Evolutionary conservation across 1,140 invertebrate genomes (phyloP).

Genomic region (Zaprionus davidi): DNA sequence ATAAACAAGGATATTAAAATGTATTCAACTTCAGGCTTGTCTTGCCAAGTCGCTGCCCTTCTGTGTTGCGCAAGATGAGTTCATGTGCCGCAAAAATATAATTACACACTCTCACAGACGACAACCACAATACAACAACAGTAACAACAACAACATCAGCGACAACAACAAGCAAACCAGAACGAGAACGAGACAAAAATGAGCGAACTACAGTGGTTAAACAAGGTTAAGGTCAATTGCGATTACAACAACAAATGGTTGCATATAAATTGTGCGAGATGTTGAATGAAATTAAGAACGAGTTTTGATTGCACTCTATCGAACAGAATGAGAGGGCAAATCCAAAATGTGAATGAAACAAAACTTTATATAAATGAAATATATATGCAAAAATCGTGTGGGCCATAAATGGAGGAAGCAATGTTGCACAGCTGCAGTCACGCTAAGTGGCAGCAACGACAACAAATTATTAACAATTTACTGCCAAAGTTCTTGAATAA

Average conservation of each 20-base stretch:
- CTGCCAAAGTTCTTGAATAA: conserved; percentile 49
- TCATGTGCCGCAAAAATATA: conserved; percentile 1
- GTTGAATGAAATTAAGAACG: conserved; percentile 74
- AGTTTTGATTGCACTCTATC: conserved; percentile 50
- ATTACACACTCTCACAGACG: conserved; percentile 7
- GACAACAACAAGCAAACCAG: conserved; percentile 42
- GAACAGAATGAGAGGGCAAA: background rate
- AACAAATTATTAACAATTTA: conserved; percentile 61
- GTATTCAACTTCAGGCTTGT: background rate
- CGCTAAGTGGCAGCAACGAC: conserved; percentile 15
- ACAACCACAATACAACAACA: conserved; percentile 8
- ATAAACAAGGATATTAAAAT: background rate
- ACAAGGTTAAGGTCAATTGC: conserved; percentile 81
- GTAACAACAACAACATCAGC: background rate
- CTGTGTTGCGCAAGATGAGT: background rate
- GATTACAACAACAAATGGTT: conserved; percentile 54
- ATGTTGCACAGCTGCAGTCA: conserved; percentile 39
- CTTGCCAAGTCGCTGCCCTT: conserved; percentile 3
- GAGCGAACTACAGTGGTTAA: conserved; percentile 37
- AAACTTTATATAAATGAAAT: background rate
- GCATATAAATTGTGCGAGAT: conserved; percentile 69
- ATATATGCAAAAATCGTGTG: conserved; percentile 26
- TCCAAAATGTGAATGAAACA: conserved; percentile 9
- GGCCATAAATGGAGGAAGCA: conserved; percentile 51
- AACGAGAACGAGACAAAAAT: conserved; percentile 32